phyloP scores from a whole-genome alignment of 2,113 vertebrate species.

The Chaetorhynchus papuensis region DNA sequence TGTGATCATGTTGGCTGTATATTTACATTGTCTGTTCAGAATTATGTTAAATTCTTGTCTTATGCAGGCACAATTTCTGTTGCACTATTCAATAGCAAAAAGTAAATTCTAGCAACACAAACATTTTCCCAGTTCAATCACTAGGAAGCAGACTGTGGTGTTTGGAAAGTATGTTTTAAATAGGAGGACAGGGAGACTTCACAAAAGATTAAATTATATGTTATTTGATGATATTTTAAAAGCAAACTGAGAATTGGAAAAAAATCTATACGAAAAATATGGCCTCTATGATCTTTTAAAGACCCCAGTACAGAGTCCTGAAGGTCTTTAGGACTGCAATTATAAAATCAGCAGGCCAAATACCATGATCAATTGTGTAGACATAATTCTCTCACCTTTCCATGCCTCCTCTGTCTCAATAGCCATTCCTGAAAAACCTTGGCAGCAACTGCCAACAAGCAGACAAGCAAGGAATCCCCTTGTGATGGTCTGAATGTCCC shows the following conservation, averaged over 20 bases:
- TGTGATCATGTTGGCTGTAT: not conserved
- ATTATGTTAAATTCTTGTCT: not conserved
- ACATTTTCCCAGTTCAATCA: not conserved
- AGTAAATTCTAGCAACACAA: not conserved
- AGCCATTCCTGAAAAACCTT: not conserved
- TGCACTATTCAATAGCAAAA: not conserved
- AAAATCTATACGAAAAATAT: not conserved
- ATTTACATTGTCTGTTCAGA: not conserved
- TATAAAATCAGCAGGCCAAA: not conserved
- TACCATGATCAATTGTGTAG: not conserved
- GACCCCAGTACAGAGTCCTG: not conserved
- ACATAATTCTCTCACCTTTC: not conserved
- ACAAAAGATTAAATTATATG: not conserved
- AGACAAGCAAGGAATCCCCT: not conserved
- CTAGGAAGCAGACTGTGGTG: not conserved
- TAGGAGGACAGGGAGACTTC: not conserved
- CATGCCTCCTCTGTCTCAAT: not conserved
- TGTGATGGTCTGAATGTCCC: not conserved
- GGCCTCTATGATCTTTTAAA: not conserved
- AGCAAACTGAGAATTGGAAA: not conserved
- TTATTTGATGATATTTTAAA: not conserved
- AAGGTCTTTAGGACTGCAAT: not conserved
- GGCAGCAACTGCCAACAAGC: fast-evolving
- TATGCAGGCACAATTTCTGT: not conserved
- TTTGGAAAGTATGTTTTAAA: not conserved